These are phyloP conservation scores for Scaptomyza flava DNA, from an alignment of 2,888 invertebrate genomes.

Conservation along the genomic window DNA sequence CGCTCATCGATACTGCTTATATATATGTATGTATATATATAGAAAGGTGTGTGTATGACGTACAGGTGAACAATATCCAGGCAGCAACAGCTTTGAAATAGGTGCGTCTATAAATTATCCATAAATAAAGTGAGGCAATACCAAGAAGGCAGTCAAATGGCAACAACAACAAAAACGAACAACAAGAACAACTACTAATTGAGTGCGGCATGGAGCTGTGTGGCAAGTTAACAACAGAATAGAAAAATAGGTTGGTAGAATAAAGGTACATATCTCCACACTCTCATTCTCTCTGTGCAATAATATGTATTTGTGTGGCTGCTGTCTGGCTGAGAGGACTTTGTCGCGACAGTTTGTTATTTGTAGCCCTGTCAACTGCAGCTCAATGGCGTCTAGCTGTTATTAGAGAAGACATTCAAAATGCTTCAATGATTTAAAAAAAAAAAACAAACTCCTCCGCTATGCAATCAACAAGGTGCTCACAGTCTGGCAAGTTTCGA, in stretches of 20 bases:
- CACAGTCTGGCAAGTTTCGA: neutral
- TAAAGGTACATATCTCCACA: conserved; percentile 2
- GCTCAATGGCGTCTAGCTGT: conserved; percentile 7
- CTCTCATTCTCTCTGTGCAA: conserved; percentile 12
- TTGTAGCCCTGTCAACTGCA: conserved; percentile 20
- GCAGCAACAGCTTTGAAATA: conserved; percentile 50
- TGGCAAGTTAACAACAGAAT: conserved; percentile 62
- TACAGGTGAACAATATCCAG: conserved; percentile 25
- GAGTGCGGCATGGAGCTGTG: conserved; percentile 21
- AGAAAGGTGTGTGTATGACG: neutral
- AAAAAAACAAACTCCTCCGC: neutral
- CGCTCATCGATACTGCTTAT: conserved; percentile 49
- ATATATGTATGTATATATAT: neutral
- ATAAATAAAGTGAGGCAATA: conserved; percentile 52
- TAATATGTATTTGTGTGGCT: conserved; percentile 29
- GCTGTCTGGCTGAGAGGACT: conserved; percentile 1
- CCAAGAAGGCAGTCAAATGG: conserved; percentile 54
- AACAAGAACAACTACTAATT: conserved; percentile 31
- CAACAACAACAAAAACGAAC: conserved; percentile 22
- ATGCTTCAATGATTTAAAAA: neutral
- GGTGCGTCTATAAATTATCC: conserved; percentile 69
- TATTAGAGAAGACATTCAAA: neutral
- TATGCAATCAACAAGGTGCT: neutral
- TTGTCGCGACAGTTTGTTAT: conserved; percentile 3
- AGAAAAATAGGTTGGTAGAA: neutral